Conservation (phyloP, 2,113 vertebrate genomes). For the Chionis minor region DNA sequence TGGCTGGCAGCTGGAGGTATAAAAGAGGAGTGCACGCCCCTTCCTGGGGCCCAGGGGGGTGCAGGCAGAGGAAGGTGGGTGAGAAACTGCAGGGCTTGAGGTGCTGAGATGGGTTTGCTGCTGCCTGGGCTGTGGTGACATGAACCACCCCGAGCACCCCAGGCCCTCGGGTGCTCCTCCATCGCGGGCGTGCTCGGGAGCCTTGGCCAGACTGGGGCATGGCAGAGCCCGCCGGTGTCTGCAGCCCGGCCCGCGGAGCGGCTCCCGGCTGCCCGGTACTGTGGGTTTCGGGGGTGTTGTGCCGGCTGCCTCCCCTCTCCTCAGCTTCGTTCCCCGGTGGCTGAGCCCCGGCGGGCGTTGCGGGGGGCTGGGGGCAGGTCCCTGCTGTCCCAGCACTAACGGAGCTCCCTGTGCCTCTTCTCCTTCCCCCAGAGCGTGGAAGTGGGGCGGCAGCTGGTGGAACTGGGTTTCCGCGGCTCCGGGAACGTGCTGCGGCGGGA, state of each 20-base stretch:
- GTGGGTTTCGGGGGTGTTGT: no score
- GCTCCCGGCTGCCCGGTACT: no score
- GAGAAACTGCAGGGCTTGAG: background rate
- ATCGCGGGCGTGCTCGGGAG: no score
- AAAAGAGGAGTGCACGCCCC: accelerated
- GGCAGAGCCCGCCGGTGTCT: background rate
- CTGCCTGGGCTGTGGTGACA: background rate
- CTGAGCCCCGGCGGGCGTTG: no score
- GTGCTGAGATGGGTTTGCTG: no score
- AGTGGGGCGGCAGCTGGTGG: constrained; percentile 82
- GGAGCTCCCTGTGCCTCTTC: accelerated
- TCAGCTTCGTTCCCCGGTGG: accelerated
- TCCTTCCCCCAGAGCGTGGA: constrained; percentile 72
- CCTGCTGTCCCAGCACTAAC: accelerated
- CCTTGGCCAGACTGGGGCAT: accelerated
- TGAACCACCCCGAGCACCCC: accelerated
- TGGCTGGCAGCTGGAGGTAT: no score
- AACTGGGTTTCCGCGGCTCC: constrained; percentile 80
- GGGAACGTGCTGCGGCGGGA: constrained; percentile 78
- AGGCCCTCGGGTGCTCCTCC: no score
- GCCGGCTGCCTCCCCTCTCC: background rate
- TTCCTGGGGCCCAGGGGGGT: no score
- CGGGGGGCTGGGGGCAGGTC: no score
- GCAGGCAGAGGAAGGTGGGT: background rate
- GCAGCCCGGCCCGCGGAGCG: background rate